These are phyloP conservation scores for Lithophane socia DNA, from an alignment of 2,888 invertebrate species.

Conservation along the genomic window DNA sequence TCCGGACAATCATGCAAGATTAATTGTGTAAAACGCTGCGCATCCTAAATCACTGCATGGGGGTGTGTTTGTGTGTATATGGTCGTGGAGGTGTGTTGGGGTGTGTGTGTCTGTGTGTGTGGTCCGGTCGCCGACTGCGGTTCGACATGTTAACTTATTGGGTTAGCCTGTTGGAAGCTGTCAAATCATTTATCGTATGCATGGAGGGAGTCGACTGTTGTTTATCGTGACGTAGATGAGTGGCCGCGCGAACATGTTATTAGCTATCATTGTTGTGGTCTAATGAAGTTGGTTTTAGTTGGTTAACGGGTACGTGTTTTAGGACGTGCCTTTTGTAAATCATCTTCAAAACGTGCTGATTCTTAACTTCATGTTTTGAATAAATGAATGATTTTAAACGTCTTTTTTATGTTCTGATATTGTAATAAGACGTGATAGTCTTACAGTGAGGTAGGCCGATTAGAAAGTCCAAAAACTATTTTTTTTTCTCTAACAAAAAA, in stretches of 20 bases:
- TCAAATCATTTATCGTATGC: constrained; percentile 55
- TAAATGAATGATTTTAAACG: neutral
- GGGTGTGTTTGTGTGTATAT: neutral
- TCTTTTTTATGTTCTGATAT: no score
- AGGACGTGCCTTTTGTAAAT: rapidly evolving
- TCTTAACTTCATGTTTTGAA: neutral
- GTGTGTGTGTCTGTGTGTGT: constrained; percentile 15
- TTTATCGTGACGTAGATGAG: constrained; percentile 46
- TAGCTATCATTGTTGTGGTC: constrained; percentile 22
- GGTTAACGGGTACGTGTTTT: neutral
- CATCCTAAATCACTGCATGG: constrained; percentile 67
- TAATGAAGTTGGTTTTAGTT: constrained; percentile 27
- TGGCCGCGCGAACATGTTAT: constrained; percentile 35
- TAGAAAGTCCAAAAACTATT: neutral
- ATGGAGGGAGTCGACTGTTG: constrained; percentile 28
- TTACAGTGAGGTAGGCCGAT: no score
- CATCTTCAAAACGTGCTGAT: neutral
- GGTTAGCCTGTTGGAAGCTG: constrained; percentile 51
- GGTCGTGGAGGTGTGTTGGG: constrained; percentile 3
- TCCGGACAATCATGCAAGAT: constrained; percentile 68
- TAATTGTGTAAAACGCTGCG: constrained; percentile 69
- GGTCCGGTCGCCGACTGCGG: constrained; percentile 23
- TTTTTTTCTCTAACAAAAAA: neutral
- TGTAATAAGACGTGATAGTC: neutral
- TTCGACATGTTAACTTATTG: constrained; percentile 62